Evolutionary conservation across 2,113 vertebrate genomes (phyloP), one percentile per base, ranked within the genome.

Genomic region (Mesitornis unicolor): DNA sequence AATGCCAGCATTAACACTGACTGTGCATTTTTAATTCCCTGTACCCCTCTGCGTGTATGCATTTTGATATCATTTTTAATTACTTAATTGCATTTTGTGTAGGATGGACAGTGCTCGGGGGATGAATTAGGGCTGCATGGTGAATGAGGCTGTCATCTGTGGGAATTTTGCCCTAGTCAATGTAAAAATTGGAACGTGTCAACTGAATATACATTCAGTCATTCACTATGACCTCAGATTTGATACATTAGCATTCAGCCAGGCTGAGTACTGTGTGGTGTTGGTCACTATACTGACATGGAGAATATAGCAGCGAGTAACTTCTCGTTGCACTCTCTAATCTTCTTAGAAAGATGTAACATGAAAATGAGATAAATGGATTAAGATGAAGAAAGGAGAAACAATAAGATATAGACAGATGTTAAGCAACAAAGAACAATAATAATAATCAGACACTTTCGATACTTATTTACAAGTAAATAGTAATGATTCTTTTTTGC

Each of bases 11-110:
- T 92, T 78, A 75, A 59, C 36, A 57, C 68, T 36, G 84, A 81
- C 38, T 71, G 38, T 29, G 84, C 43, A 56, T 78, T 92, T 93
- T 87, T 43, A 92, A 91, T 75, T 95, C 86, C 68, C 61, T 69
- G 8, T 45, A 28, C 6, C 20, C 15, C 11, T 5, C 9, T 2
- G 5, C 2, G 2, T n/a, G 10, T 28, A 54, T 75, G 64, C 51
- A 92, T 96, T 92, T 92, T 93, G 73, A 87, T 78, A 60, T 22
- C 60, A 3, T 71, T 92, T 91, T 84, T 68, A 92, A 94, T 92
- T 82, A 89, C 61, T 84, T 95, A 51, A 84, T 84, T 89, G 75
- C 51, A 64, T 91, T 84, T 89, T 71, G 40, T 48, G 38, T 47
- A 64, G 53, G 43, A 71, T 56, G 74, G 89, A 84, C 89, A 90